These are phyloP conservation scores for Drosophila demipolita DNA, from an alignment of 2,888 invertebrate species.

Conservation along the genomic window DNA sequence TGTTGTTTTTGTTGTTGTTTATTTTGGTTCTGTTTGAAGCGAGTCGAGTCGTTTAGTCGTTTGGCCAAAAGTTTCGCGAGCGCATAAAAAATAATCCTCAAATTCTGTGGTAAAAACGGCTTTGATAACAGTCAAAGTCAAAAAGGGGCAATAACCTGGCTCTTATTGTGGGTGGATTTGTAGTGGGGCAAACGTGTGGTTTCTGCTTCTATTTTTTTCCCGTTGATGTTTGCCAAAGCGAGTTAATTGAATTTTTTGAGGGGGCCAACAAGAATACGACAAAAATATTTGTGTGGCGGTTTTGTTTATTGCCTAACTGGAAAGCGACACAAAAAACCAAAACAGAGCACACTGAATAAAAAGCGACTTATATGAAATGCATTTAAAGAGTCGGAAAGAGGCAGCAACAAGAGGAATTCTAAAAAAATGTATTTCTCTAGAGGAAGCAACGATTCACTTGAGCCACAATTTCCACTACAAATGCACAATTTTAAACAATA, in stretches of 20 bases:
- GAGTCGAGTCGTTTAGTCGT: no score
- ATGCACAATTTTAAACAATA: conserved; percentile 9
- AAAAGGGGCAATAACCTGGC: conserved; percentile 26
- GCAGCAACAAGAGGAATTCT: not conserved
- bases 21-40: conserved; percentile 1
- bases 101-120: not conserved
- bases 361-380: not conserved
- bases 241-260: conserved; percentile 70
- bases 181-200: not conserved
- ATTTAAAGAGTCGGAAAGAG: not conserved
- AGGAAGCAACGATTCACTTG: not conserved
- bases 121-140: conserved; percentile 6
- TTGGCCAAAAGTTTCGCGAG: conserved; percentile 36
- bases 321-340: not conserved
- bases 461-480: not conserved
- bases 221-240: conserved; percentile 56
- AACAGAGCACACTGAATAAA: not conserved
- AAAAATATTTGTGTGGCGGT: conserved; percentile 27
- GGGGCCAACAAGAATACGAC: conserved; percentile 31
- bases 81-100: not conserved
- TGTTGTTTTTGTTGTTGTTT: not conserved
- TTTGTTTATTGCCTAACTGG: conserved; percentile 10
- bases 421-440: not conserved
- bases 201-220: conserved; percentile 1
- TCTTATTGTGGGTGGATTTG: not conserved